Base-by-base conservation (phyloP, 1,140 invertebrate genomes). In the Oedothorax gibbosus region DNA sequence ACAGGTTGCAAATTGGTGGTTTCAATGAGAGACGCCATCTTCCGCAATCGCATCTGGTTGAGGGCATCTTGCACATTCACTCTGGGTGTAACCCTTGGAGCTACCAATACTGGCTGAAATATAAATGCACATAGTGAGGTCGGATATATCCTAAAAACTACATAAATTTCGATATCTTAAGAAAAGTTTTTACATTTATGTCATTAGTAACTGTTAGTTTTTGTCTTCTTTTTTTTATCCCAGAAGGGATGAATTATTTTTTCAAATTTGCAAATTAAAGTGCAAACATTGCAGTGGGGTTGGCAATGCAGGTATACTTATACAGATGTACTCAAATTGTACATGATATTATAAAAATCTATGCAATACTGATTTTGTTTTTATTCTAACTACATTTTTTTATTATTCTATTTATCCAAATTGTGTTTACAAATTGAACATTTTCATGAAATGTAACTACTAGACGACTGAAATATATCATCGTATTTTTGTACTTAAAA, bases 61-160 rank as follows among this genome's bases (percentile, higher is more conserved):
- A 84, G 10, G 6, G 18, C 57, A 18, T 35, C 62, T 0, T 53
- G 11, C 7, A 84, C 15, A 8, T n/a, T 65, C 7, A 66, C 4
- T 10, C 81, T 50, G 14, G 81, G 81, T 11, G 12, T 66, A 0
- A 76, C 49, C 50, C 21, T 62, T 11, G 79, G 69, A 10, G 7
- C 11, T 7, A 76, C 10, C 18, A 84, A 14, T 3, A 84, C 35
- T 8, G 81, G 81, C 81, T 84, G 53, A 35, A 82, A 75, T 21
- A 66, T 7, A 71, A 71, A 0, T 3, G 4, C 4, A 10, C 49
- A 21, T 35, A 14, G 57, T 14, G 6, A 60, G 1, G 6, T 60
- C 57, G 11, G 57, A 60, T 14, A 7, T 60, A 60, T 3, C n/a
- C n/a, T 60, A 60, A 60, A 60, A 2, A n/a, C 11, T 60, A 60